Percentiles rank a stretch among this genome's conserved stretches.
phyloP scores from a whole-genome alignment of 2,888 invertebrate genomes.

The Orchestes rusci region DNA sequence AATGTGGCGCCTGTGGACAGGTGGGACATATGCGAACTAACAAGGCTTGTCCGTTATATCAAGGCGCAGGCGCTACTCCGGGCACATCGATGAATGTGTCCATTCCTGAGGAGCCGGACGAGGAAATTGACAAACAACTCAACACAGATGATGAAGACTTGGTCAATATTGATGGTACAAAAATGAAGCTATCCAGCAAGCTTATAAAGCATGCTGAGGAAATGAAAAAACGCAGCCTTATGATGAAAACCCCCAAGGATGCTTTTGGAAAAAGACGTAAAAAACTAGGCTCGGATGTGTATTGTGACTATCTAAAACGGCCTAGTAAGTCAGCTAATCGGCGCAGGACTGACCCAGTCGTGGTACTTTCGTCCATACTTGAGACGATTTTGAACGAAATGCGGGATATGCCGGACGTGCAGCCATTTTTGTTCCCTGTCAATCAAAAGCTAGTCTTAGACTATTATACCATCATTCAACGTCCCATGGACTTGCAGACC shows the following conservation, averaged over 20 bases:
- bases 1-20: slow-evolving; percentile 96
- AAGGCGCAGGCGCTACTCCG: slow-evolving; percentile 38
- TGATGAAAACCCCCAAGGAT: slow-evolving; percentile 72
- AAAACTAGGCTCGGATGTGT: slow-evolving; percentile 62
- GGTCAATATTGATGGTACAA: slow-evolving; percentile 91
- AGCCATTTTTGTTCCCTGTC: slow-evolving; percentile 90
- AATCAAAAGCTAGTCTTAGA: slow-evolving; percentile 91
- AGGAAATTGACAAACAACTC: slow-evolving; percentile 69
- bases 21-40: slow-evolving; percentile 83
- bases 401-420: slow-evolving; percentile 84
- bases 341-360: slow-evolving; percentile 90
- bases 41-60: slow-evolving; percentile 94
- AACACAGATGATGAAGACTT: slow-evolving; percentile 78
- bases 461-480: slow-evolving; percentile 84
- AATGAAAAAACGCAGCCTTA: slow-evolving; percentile 68
- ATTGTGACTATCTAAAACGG: slow-evolving; percentile 85
- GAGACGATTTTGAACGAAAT: slow-evolving; percentile 90
- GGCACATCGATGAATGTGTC: slow-evolving; percentile 15
- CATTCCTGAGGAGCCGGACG: slow-evolving; percentile 74
- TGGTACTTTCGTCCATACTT: slow-evolving; percentile 84
- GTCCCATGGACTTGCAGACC: slow-evolving; percentile 96
- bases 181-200: slow-evolving; percentile 43
- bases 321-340: slow-evolving; percentile 80
- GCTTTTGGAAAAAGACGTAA: slow-evolving; percentile 55
- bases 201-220: slow-evolving; percentile 65